Evolutionary conservation across 2,888 invertebrate species (phyloP), one percentile per base, ranked within the genome.

Genomic region (Plebejus argus): DNA sequence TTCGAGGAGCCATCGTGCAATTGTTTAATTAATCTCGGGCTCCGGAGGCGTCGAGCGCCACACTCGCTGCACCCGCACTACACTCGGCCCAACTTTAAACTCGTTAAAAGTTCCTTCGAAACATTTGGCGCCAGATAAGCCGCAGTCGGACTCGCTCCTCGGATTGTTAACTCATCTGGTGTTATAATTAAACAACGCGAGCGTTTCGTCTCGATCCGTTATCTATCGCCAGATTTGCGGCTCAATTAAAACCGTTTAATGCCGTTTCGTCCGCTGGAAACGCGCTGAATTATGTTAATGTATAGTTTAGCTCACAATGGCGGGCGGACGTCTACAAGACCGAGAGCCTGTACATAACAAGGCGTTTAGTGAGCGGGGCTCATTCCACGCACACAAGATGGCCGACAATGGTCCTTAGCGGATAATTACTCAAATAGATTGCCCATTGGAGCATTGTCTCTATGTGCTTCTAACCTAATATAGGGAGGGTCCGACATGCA

Each of bases 351-450:
- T 90, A 91, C 89, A 89, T 88, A 90, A 89, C 89, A 88, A 86
- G 88, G 89, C 89, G 89, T 88, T 88, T 86, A 88, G 88, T 85
- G 91, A 90, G 91, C 93, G 92, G 89, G 91, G 90, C 90, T 92
- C 91, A 91, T 92, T 92, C 90, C 88, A 88, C 88, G 88, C 89
- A 89, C 87, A 89, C 93, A 92, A 93, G 93, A 94, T 93, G 91
- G 91, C 92, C 88, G 91, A 93, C 93, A 93, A 93, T 92, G 88
- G 93, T 91, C 93, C 93, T 93, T 91, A 90, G 93, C 90, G 92
- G 88, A 91, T 93, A 93, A 93, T 94, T 93, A 93, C 93, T 94
- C 93, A 93, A 93, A 94, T 93, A 92, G 93, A 93, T 93, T 92
- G 93, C 91, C 93, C 92, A 91, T 92, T 93, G 90, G 92, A 89